phyloP scores from a whole-genome alignment of 2,113 vertebrate species.

The Symphodus melops region DNA sequence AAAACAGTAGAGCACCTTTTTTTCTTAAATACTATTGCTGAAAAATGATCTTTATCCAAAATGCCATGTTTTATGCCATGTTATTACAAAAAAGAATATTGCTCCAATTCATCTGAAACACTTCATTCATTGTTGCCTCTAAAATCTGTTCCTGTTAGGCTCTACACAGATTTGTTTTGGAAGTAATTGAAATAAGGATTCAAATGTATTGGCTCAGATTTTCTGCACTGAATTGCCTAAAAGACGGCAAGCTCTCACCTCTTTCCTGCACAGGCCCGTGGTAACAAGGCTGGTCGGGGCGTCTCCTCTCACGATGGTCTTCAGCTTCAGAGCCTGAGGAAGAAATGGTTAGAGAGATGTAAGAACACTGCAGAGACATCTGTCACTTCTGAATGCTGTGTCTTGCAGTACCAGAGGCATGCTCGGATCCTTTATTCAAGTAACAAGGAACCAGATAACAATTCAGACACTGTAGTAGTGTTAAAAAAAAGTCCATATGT shows the following conservation, averaged over 20 bases:
- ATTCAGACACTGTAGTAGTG: background rate
- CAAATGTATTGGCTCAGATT: background rate
- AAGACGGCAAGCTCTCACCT: constrained; percentile 82
- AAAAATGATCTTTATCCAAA: no score
- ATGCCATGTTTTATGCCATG: no score
- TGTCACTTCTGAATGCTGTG: background rate
- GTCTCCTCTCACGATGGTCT: constrained; percentile 95
- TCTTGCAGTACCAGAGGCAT: background rate
- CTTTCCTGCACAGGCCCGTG: constrained; percentile 93
- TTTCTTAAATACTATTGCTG: no score
- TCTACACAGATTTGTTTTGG: background rate
- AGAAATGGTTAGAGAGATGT: constrained; percentile 11
- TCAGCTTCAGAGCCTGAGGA: constrained; percentile 93
- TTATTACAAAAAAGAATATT: no score
- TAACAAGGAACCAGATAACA: background rate
- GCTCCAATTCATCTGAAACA: no score
- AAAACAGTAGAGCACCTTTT: no score
- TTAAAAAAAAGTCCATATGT: background rate
- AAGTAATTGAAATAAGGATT: background rate
- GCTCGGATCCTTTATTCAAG: constrained; percentile 7
- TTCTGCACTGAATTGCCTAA: background rate
- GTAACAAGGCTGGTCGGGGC: constrained; percentile 90
- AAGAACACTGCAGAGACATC: background rate
- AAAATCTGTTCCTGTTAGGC: no score
- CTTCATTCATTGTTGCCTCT: no score